Evolutionary conservation across 2,797 vertebrate species (phyloP).

Genomic region (Capromys pilorides): DNA sequence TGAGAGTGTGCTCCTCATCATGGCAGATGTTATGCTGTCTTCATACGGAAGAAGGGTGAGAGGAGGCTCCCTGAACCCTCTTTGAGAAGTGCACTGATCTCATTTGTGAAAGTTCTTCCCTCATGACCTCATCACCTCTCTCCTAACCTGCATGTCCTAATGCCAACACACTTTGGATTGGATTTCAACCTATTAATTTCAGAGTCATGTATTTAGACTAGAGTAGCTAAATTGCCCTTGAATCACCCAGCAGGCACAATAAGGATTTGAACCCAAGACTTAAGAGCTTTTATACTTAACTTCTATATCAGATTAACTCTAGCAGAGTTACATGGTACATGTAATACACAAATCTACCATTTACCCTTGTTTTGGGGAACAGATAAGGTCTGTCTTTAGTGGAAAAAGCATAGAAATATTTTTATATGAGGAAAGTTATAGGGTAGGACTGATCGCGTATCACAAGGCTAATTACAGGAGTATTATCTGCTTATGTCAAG

Average conservation of each 20-base stretch:
- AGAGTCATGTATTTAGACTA: neutral
- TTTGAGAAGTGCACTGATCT: neutral
- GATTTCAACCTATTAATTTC: neutral
- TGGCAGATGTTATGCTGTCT: neutral
- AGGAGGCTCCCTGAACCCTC: neutral
- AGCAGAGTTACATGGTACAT: neutral
- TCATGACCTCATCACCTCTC: neutral
- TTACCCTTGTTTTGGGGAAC: neutral
- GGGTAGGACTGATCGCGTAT: neutral
- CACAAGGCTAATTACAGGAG: accelerated
- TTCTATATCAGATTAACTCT: neutral
- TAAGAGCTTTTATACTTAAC: neutral
- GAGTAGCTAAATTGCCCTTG: neutral
- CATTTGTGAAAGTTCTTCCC: neutral
- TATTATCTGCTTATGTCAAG: neutral
- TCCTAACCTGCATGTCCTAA: neutral
- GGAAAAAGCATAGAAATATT: neutral
- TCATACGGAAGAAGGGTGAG: neutral
- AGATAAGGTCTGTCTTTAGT: neutral
- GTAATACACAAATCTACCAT: neutral
- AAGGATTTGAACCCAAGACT: neutral
- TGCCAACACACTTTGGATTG: neutral
- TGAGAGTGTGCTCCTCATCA: neutral
- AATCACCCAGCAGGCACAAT: neutral
- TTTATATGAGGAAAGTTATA: neutral